Evolutionary conservation across 2,797 vertebrate genomes (phyloP).

Genomic region (Hydrolagus colliei): DNA sequence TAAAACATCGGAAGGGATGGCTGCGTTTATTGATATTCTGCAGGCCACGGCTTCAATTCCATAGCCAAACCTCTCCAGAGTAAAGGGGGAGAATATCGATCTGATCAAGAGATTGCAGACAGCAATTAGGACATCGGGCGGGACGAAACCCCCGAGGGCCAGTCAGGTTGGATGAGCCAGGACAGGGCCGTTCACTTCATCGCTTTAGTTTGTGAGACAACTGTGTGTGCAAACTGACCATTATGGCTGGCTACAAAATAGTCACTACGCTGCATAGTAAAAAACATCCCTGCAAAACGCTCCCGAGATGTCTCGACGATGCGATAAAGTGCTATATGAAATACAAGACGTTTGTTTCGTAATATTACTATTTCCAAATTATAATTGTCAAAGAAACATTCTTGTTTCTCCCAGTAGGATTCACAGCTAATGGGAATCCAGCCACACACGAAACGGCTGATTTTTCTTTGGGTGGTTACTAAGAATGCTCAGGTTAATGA

Average conservation of each 20-base stretch:
- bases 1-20: neutral
- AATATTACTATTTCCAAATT: neutral
- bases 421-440: constrained; percentile 12
- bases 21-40: neutral
- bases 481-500: neutral
- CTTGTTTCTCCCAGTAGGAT: neutral
- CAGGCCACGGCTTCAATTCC: too few species aligned
- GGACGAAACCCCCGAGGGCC: constrained; percentile 2
- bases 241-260: too few species aligned
- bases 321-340: too few species aligned
- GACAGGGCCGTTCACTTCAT: neutral
- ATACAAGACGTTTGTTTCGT: too few species aligned
- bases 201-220: too few species aligned
- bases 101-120: too few species aligned
- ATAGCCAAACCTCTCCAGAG: neutral
- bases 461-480: neutral
- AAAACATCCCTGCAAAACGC: too few species aligned
- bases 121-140: neutral
- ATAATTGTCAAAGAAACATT: neutral
- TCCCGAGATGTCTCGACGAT: too few species aligned
- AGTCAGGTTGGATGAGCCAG: neutral
- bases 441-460: constrained; percentile 1
- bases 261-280: too few species aligned
- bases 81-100: too few species aligned
- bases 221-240: too few species aligned